Conservation (phyloP, 2,888 invertebrate species). For the Mesochorus sp. region DNA sequence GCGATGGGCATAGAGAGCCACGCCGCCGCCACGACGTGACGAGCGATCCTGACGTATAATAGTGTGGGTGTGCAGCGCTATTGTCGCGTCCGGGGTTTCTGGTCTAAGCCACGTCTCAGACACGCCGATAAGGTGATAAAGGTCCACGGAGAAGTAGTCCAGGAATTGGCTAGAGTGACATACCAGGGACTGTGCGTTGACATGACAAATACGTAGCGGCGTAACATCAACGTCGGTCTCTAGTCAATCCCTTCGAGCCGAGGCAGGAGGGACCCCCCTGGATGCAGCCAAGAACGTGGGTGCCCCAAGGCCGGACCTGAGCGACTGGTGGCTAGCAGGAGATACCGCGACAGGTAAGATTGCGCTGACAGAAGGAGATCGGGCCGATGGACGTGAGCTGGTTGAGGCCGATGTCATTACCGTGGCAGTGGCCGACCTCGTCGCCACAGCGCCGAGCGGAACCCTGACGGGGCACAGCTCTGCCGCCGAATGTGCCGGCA, state of each 20-base stretch:
- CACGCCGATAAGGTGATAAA: background rate
- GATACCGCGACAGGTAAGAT: no score
- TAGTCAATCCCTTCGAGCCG: background rate
- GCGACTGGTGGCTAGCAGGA: no score
- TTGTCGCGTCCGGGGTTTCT: background rate
- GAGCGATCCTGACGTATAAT: background rate
- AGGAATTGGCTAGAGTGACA: background rate
- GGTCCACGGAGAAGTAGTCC: background rate
- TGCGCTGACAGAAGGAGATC: no score
- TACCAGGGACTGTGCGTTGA: background rate
- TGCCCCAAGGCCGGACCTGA: no score
- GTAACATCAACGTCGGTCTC: background rate
- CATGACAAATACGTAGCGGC: background rate
- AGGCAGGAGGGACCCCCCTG: background rate
- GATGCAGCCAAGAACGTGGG: background rate
- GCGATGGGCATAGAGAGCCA: background rate
- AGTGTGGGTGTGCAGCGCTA: background rate
- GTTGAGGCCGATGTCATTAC: no score
- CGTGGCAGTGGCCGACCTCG: no score
- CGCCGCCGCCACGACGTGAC: background rate
- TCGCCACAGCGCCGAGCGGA: no score
- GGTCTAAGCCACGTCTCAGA: background rate
- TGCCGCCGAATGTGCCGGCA: no score
- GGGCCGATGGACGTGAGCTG: no score
- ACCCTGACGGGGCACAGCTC: no score